These are phyloP conservation scores for Lycodopsis pacificus DNA, from an alignment of 2,797 vertebrate genomes.

Conservation along the genomic window DNA sequence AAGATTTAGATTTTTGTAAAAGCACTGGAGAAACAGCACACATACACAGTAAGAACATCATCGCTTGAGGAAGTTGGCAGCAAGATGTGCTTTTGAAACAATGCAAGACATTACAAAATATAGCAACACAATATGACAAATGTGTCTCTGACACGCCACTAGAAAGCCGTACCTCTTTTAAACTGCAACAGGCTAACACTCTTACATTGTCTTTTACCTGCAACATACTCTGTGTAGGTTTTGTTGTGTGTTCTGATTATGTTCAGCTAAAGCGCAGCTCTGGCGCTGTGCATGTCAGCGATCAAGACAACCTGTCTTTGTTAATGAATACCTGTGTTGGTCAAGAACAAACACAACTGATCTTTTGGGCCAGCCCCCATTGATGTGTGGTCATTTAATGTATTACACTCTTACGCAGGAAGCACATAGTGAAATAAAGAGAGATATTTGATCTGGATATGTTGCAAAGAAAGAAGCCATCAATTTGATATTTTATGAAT, in stretches of 20 bases:
- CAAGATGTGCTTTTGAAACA: conserved; percentile 2
- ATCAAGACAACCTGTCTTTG: background rate
- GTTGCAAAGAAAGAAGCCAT: background rate
- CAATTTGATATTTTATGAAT: background rate
- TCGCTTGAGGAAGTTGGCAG: background rate
- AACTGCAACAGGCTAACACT: background rate
- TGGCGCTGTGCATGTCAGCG: background rate
- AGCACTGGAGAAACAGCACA: background rate
- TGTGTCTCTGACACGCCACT: background rate
- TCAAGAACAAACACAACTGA: conserved; percentile 7
- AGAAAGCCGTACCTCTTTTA: background rate
- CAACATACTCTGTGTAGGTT: background rate
- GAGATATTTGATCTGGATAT: background rate
- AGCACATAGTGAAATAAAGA: background rate
- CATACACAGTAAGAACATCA: background rate
- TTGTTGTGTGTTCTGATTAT: background rate
- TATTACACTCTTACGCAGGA: background rate
- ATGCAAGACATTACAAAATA: background rate
- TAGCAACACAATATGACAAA: background rate
- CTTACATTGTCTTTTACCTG: background rate
- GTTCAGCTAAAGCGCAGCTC: background rate
- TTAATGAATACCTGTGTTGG: background rate
- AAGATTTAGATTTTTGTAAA: background rate
- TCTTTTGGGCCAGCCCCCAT: background rate
- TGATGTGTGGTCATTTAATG: background rate